A percentile compares a stretch with the other conserved stretches of the same genome.
Evolutionary conservation across 2,888 invertebrate species (phyloP).

Genomic region (Acrobasis repandana): DNA sequence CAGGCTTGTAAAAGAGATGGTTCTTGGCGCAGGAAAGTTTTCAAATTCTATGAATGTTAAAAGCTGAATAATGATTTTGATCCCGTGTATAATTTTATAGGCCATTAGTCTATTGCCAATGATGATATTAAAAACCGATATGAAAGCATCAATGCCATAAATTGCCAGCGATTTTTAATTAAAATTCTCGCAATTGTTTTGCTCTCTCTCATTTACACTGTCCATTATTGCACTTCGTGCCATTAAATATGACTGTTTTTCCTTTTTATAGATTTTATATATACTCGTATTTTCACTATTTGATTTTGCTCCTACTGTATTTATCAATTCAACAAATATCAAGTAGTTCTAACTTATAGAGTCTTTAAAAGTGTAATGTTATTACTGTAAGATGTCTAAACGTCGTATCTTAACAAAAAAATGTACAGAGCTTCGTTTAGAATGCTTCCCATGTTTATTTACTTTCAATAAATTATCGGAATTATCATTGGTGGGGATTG

Average conservation of each 20-base stretch:
- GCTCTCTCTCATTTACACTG: slow-evolving; percentile 26
- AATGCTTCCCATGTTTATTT: slow-evolving; percentile 3
- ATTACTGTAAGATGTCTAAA: too few relatives aligned
- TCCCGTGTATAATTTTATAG: too few relatives aligned
- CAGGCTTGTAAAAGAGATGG: neutral
- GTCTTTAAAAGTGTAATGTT: too few relatives aligned
- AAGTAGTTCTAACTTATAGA: too few relatives aligned
- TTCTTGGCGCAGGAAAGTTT: too few relatives aligned
- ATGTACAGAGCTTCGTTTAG: neutral
- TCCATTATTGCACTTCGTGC: slow-evolving; percentile 3
- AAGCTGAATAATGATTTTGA: too few relatives aligned
- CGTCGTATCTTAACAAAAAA: too few relatives aligned
- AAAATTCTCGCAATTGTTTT: slow-evolving; percentile 16
- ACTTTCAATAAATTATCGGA: neutral
- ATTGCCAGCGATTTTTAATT: neutral
- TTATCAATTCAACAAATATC: too few relatives aligned
- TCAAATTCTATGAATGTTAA: too few relatives aligned
- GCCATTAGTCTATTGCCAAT: too few relatives aligned
- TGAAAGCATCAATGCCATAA: slow-evolving; percentile 1
- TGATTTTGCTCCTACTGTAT: too few relatives aligned
- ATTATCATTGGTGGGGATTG: slow-evolving; percentile 1
- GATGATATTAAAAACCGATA: neutral
- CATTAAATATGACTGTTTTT: slow-evolving; percentile 1
- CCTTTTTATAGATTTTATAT: neutral
- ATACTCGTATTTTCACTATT: neutral